Conservation (phyloP, 2,113 vertebrate species). For the Ctenomys sociabilis region DNA sequence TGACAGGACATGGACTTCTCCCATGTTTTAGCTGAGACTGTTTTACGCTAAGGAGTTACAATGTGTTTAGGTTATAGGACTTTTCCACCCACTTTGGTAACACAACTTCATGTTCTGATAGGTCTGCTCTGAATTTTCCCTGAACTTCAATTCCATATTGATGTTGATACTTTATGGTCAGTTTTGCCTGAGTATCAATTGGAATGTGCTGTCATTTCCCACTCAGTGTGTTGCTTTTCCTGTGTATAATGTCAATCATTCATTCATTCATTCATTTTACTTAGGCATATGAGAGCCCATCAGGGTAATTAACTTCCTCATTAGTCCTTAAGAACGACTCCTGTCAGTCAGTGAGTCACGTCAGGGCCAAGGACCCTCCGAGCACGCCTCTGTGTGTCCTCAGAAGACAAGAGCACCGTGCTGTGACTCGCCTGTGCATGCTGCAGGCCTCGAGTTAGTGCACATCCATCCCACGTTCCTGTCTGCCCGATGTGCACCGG, state of each 20-base stretch:
- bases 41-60: constrained; percentile 85
- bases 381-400: background rate
- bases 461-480: background rate
- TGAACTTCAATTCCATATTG: constrained; percentile 42
- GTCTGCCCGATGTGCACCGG: background rate
- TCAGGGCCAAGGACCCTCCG: background rate
- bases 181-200: constrained; percentile 18
- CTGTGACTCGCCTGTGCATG: background rate
- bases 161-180: constrained; percentile 49
- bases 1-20: constrained; percentile 85
- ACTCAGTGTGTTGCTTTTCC: constrained; percentile 30
- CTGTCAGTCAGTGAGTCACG: constrained; percentile 87
- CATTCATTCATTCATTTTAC: background rate
- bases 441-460: background rate
- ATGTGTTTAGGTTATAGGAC: constrained; percentile 83
- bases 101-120: constrained; percentile 64
- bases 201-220: constrained; percentile 41
- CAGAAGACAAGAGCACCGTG: background rate
- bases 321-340: constrained; percentile 89
- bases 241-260: constrained; percentile 37
- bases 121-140: background rate
- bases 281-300: constrained; percentile 88
- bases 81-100: constrained; percentile 76
- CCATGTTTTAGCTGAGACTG: constrained; percentile 85
- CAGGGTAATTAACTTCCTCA: constrained; percentile 91